Evolutionary conservation across 2,888 invertebrate genomes (phyloP), one percentile per base, ranked within the genome.

Genomic region (Macaria liturata): DNA sequence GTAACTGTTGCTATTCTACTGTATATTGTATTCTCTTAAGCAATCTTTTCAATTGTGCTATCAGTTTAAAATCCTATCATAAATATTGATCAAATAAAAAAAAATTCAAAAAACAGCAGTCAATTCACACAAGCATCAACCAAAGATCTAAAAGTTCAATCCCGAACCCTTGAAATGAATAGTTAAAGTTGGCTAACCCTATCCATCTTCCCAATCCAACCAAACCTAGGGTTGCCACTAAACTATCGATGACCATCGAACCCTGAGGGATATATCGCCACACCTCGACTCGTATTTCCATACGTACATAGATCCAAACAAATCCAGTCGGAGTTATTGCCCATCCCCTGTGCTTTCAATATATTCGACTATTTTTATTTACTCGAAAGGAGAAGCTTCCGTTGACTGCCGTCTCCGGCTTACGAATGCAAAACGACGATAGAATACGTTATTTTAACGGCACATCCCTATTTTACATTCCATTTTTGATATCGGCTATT

Each of bases 351-450:
- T 78, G 89, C 76, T 74, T 80, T 80, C 83, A 81, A 84, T 86
- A 88, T 88, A 86, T 86, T 84, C 84, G 76, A 80, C 80, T 86
- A 88, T 85, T 85, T 88, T 87, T 85, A 86, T 86, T 86, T 84
- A 84, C 80, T 78, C 75, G 83, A 80, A 78, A 77, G 77, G 80
- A 72, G 71, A 74, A 78, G 80, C 80, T 81, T 82, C 76, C 77
- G 75, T 74, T 75, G 76, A 74, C 75, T 78, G 69, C 68, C 69
- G 64, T 67, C 71, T 74, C 66, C 69, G 71, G 70, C 76, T 77
- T 72, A 69, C 75, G 74, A 68, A 78, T 77, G 71, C 74, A 76
- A 76, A 77, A 84, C 81, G 83, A 70, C 70, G 69, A 70, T 69
- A 71, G 84, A 86, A 85, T 86, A 84, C 75, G 75, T 82, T 82